phyloP scores from a whole-genome alignment of 1,140 invertebrate species.

The Eurosta solidaginis region DNA sequence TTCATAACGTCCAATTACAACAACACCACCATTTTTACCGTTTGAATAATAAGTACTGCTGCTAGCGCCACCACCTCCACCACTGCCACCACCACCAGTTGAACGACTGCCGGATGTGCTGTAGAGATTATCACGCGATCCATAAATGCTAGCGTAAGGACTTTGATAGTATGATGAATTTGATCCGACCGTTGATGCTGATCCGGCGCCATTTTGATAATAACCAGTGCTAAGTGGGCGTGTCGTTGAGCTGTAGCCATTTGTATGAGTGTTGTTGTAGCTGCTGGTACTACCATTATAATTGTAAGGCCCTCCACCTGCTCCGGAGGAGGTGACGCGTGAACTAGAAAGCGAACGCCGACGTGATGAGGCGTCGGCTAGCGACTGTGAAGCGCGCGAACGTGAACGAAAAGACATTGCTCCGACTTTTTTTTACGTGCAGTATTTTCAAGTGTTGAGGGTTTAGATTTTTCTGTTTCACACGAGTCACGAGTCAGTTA shows the following conservation, averaged over 20 bases:
- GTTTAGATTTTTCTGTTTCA: too few species aligned
- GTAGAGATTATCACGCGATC: constrained; percentile 55
- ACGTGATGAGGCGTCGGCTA: constrained; percentile 47
- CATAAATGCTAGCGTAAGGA: constrained; percentile 54
- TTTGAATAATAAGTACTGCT: constrained; percentile 42
- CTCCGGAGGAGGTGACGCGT: constrained; percentile 38
- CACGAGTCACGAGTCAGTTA: too few species aligned
- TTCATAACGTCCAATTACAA: constrained; percentile 47
- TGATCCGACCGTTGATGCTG: constrained; percentile 1
- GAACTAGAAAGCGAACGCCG: constrained; percentile 56
- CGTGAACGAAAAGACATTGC: constrained; percentile 59
- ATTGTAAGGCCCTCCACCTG: constrained; percentile 38
- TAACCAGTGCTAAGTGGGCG: constrained; percentile 53
- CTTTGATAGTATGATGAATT: constrained; percentile 46
- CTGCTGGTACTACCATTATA: constrained; percentile 45
- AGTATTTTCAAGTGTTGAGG: too few species aligned
- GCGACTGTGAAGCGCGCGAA: constrained; percentile 48
- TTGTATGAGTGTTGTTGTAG: constrained; percentile 36
- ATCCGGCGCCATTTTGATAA: constrained; percentile 30
- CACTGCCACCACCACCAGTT: constrained; percentile 30
- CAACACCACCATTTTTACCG: constrained; percentile 39
- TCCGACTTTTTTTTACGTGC: not conserved
- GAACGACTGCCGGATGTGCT: constrained; percentile 36
- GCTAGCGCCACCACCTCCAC: too few species aligned
- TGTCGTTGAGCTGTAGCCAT: constrained; percentile 20